A percentile compares a stretch with the other conserved stretches of the same genome.
Conservation (phyloP, 2,113 vertebrate genomes). For the Nettapus auritus region DNA sequence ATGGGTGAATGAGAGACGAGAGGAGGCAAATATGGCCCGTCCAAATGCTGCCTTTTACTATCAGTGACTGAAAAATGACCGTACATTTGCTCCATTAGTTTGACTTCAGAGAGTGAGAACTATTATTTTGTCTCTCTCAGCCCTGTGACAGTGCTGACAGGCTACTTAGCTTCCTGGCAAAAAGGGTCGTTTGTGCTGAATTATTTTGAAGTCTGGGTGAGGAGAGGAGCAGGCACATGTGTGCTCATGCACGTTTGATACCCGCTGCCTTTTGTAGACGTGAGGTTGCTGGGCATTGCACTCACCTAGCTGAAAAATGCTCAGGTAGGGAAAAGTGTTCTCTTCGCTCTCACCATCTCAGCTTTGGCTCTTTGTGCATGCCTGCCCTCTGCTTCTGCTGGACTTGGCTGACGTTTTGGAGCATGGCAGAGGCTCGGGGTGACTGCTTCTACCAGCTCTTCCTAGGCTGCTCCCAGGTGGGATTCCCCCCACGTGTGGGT, state of each 20-base stretch:
- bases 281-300: background rate
- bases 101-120: background rate
- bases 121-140: background rate
- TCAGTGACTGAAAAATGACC: background rate
- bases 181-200: background rate
- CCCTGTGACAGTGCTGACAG: background rate
- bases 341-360: background rate
- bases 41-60: background rate
- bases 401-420: background rate
- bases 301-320: background rate
- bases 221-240: background rate
- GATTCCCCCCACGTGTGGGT: background rate
- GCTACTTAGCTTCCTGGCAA: background rate
- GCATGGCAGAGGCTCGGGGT: background rate
- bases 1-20: background rate
- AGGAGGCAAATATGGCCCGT: background rate
- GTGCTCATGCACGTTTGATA: background rate
- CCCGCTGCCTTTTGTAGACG: background rate
- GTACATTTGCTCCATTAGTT: background rate
- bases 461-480: background rate
- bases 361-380: background rate
- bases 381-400: background rate
- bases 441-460: background rate
- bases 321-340: background rate
- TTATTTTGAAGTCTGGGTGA: background rate